Evolutionary conservation across 2,888 invertebrate genomes (phyloP).

Genomic region (Eueremaeus valkanovi): DNA sequence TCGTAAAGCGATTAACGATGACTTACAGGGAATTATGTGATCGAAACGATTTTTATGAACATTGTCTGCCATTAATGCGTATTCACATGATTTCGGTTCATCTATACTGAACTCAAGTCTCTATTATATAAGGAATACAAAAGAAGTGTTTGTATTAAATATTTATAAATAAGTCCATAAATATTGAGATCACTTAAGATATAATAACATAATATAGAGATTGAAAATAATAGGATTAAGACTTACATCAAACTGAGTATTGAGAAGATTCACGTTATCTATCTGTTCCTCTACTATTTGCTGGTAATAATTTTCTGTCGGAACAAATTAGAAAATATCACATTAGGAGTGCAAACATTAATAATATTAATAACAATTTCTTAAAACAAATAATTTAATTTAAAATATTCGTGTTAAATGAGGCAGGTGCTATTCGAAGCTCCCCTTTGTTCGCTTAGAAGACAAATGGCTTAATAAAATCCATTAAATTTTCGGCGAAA

Average conservation of each 20-base stretch:
- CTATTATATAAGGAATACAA: conserved; percentile 54
- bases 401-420: no score
- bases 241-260: conserved; percentile 75
- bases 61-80: conserved; percentile 77
- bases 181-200: neutral
- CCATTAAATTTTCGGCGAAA: no score
- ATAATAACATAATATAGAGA: neutral
- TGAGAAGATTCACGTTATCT: conserved; percentile 61
- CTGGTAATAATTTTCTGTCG: conserved; percentile 55
- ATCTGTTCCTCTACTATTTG: conserved; percentile 66
- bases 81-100: conserved; percentile 70
- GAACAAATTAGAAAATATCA: neutral
- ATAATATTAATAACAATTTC: neutral
- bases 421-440: no score
- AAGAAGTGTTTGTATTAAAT: neutral
- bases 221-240: conserved; percentile 36
- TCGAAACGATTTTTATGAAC: conserved; percentile 73
- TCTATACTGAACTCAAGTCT: conserved; percentile 67
- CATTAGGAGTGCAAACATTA: neutral
- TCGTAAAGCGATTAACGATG: neutral
- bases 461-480: no score
- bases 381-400: neutral
- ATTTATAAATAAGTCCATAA: neutral
- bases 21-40: conserved; percentile 66
- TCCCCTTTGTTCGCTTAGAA: no score